These are phyloP conservation scores for Micropoecilia bifurca DNA, from an alignment of 2,797 vertebrate genomes.

Conservation along the genomic window DNA sequence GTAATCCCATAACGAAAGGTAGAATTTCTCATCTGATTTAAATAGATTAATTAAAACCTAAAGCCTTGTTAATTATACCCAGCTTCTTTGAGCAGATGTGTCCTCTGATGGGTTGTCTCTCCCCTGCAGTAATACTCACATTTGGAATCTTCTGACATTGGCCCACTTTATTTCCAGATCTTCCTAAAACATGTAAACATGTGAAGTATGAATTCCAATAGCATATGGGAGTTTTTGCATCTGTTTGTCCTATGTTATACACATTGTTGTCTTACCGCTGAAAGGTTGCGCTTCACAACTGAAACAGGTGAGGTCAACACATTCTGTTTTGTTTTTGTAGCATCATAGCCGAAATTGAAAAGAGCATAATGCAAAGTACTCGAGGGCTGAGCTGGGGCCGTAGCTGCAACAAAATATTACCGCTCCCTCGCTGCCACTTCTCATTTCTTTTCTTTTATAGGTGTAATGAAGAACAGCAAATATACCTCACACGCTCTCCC, in stretches of 20 bases:
- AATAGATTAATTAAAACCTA: slow-evolving; percentile 72
- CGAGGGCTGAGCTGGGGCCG: slow-evolving; percentile 29
- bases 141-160: slow-evolving; percentile 38
- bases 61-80: slow-evolving; percentile 70
- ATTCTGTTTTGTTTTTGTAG: slow-evolving; percentile 13
- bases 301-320: neutral
- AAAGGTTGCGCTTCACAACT: slow-evolving; percentile 9
- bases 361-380: slow-evolving; percentile 31
- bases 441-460: slow-evolving; percentile 71
- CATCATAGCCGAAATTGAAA: slow-evolving; percentile 2
- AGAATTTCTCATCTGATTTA: slow-evolving; percentile 55
- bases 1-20: slow-evolving; percentile 57
- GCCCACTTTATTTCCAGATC: slow-evolving; percentile 42
- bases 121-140: slow-evolving; percentile 46
- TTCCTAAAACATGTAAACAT: slow-evolving; percentile 21
- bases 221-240: slow-evolving; percentile 17
- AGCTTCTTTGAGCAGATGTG: slow-evolving; percentile 63
- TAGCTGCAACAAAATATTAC: slow-evolving; percentile 43
- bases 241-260: slow-evolving; percentile 10
- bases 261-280: neutral
- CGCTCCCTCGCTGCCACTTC: slow-evolving; percentile 62
- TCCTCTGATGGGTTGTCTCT: slow-evolving; percentile 53
- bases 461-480: slow-evolving; percentile 75
- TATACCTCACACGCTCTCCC: slow-evolving; percentile 50
- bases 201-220: slow-evolving; percentile 16